Conservation (phyloP, 2,797 vertebrate species). For the Zenarchopterus dispar region DNA sequence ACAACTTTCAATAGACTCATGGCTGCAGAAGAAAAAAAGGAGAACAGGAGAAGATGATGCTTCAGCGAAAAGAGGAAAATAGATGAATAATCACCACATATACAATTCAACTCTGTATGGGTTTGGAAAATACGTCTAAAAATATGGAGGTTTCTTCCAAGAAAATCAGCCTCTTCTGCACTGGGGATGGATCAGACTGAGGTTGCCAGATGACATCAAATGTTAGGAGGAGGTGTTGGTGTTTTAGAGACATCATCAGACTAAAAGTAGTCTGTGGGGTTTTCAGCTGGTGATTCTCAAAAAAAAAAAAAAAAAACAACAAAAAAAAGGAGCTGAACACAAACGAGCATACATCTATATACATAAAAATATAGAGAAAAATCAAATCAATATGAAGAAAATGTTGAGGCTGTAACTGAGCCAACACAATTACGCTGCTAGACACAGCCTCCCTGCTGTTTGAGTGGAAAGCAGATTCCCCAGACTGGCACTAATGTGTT, state of each 20-base stretch:
- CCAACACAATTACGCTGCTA: constrained; percentile 40
- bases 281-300: background rate
- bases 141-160: constrained; percentile 4
- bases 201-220: constrained; percentile 13
- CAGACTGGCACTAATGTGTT: constrained; percentile 62
- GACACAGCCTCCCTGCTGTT: constrained; percentile 36
- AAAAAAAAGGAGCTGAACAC: constrained; percentile 14
- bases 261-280: background rate
- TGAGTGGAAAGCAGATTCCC: constrained; percentile 57
- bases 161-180: constrained; percentile 9
- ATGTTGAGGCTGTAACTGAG: constrained; percentile 30
- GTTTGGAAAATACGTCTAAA: background rate
- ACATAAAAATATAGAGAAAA: constrained; percentile 11
- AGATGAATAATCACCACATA: too few species aligned
- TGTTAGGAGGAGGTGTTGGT: background rate
- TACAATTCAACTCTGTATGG: background rate
- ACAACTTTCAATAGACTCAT: too few species aligned
- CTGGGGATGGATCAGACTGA: background rate
- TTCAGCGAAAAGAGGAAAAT: too few species aligned
- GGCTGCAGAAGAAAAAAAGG: too few species aligned
- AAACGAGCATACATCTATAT: background rate
- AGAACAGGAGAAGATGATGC: too few species aligned
- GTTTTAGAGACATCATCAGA: constrained; percentile 1
- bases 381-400: constrained; percentile 39
- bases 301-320: background rate